Percentiles rank a stretch among this genome's conserved stretches.
These are phyloP conservation scores for Ferrisia virgata DNA, from an alignment of 2,888 invertebrate species.

Conservation along the genomic window DNA sequence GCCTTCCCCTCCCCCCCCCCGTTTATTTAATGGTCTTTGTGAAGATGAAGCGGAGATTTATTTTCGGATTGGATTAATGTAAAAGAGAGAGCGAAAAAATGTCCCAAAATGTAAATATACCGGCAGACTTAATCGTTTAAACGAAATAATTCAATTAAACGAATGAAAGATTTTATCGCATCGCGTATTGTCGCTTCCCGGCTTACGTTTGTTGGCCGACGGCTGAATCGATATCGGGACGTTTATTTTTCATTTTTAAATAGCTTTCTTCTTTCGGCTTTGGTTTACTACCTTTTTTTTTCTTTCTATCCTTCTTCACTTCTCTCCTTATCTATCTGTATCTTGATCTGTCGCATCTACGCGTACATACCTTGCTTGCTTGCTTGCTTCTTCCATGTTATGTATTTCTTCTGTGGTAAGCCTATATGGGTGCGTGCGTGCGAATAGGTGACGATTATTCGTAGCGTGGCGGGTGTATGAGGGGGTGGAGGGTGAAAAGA, in stretches of 20 bases:
- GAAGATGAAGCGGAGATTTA: not conserved
- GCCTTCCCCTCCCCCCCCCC: no score
- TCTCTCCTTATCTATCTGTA: not conserved
- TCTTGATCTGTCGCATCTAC: no score
- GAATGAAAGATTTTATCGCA: constrained; percentile 33
- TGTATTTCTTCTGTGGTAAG: not conserved
- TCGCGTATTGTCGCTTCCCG: constrained; percentile 1
- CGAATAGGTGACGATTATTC: not conserved
- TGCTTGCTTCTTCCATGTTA: no score
- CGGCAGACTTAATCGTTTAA: not conserved
- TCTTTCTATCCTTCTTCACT: not conserved
- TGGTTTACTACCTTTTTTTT: not conserved
- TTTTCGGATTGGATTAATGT: not conserved
- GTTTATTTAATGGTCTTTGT: not conserved
- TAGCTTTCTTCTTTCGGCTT: not conserved
- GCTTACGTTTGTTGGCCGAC: constrained; percentile 5
- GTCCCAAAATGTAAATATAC: constrained; percentile 13
- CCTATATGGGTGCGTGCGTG: not conserved
- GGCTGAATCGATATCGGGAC: constrained; percentile 1
- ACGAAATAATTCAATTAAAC: constrained; percentile 30
- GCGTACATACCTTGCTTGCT: no score
- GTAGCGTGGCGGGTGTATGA: no score
- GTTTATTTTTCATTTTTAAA: constrained; percentile 17
- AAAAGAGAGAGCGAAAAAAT: not conserved
- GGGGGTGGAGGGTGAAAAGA: not conserved